Conservation (phyloP, 1,140 invertebrate species). For the Neodiprion virginianus region DNA sequence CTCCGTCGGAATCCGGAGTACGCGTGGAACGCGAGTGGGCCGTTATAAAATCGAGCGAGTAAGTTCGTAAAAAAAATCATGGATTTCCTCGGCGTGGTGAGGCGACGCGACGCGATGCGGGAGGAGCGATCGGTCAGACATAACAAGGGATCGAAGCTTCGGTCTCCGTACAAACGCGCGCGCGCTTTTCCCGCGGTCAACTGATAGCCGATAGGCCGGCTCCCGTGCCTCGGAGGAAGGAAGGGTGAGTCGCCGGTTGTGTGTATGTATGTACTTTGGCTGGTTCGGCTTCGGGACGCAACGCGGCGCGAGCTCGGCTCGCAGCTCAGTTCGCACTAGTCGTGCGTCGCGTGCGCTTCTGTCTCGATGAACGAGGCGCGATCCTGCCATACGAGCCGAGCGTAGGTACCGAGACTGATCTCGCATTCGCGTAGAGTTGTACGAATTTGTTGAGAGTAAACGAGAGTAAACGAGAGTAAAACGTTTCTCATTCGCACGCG, state of each 20-base stretch:
- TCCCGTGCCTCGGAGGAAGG: neutral
- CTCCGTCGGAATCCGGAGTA: neutral
- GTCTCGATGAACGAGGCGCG: neutral
- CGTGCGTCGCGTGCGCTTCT: slow-evolving; percentile 6
- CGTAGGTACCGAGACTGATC: neutral
- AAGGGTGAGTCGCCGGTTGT: neutral
- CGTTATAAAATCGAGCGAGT: neutral
- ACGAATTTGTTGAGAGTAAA: neutral
- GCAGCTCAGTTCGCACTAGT: slow-evolving; percentile 5
- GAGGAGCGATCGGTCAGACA: neutral
- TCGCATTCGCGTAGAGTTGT: neutral
- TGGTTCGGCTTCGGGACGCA: neutral
- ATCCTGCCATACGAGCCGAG: neutral
- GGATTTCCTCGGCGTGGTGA: neutral
- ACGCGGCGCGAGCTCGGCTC: neutral
- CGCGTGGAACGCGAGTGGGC: neutral
- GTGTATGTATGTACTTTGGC: neutral
- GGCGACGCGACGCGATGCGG: neutral
- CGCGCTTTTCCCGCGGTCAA: neutral
- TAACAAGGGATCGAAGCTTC: too few species aligned
- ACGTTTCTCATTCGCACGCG: too few species aligned
- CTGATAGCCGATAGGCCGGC: slow-evolving; percentile 1
- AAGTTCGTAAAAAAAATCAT: neutral
- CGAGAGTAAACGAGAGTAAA: too few species aligned
- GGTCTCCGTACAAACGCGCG: neutral